Evolutionary conservation across 2,888 invertebrate species (phyloP).

Genomic region (Eupithecia inturbata): DNA sequence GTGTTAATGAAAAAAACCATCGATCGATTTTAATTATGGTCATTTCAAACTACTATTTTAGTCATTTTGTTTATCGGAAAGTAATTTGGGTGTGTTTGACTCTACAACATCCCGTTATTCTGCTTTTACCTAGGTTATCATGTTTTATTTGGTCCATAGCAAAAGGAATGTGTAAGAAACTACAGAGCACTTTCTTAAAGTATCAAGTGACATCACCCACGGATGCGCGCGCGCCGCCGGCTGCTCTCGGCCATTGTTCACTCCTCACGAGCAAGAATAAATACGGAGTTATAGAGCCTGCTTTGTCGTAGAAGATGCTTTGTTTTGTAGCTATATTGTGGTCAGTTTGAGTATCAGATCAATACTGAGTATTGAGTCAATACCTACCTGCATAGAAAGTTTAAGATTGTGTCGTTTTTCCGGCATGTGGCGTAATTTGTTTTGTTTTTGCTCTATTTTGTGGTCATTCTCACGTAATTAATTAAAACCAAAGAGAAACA

Average conservation of each 20-base stretch:
- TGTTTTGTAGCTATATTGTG: conserved; percentile 20
- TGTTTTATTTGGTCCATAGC: not conserved
- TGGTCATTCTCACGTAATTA: no score
- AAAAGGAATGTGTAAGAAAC: not conserved
- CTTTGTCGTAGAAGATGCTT: conserved; percentile 41
- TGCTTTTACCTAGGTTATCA: not conserved
- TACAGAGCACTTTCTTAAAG: conserved; percentile 35
- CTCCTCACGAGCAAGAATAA: conserved; percentile 41
- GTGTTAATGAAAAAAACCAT: no score
- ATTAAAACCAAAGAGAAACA: no score
- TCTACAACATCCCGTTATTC: not conserved
- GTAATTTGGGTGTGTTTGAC: not conserved
- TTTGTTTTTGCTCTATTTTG: no score
- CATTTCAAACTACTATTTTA: no score
- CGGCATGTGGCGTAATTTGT: no score
- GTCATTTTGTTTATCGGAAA: not conserved
- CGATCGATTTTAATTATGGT: no score
- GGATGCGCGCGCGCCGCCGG: conserved; percentile 74
- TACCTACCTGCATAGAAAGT: no score
- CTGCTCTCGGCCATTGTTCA: conserved; percentile 67
- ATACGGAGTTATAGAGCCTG: conserved; percentile 52
- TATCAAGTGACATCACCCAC: conserved; percentile 54
- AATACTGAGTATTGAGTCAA: not conserved
- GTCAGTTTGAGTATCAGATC: conserved; percentile 14
- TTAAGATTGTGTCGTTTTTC: no score